phyloP scores from a whole-genome alignment of 2,888 invertebrate genomes.

The Agrochola macilenta region DNA sequence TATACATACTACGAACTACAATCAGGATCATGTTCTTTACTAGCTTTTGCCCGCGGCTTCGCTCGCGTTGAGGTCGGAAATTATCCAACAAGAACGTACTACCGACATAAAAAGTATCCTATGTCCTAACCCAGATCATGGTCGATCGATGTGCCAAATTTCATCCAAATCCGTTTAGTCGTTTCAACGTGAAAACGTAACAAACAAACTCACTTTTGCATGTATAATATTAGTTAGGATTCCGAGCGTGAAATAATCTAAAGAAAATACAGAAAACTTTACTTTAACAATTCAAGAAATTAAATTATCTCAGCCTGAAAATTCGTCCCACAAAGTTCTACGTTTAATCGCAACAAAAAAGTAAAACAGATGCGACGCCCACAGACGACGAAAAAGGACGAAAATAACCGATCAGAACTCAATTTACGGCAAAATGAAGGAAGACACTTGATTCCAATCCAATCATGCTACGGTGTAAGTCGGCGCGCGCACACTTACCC shows the following conservation, averaged over 20 bases:
- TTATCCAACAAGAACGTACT: too few relatives aligned
- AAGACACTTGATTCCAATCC: conserved; percentile 68
- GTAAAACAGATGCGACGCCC: conserved; percentile 52
- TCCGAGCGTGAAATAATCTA: not conserved
- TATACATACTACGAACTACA: too few relatives aligned
- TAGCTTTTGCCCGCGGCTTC: too few relatives aligned
- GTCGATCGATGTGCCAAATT: too few relatives aligned
- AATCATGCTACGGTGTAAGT: conserved; percentile 63
- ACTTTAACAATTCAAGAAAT: conserved; percentile 8
- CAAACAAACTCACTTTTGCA: too few relatives aligned
- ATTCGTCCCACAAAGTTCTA: not conserved
- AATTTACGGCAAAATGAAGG: conserved; percentile 67
- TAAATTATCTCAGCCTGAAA: not conserved
- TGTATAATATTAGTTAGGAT: too few relatives aligned
- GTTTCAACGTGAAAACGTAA: too few relatives aligned
- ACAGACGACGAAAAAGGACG: conserved; percentile 35
- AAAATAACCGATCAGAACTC: conserved; percentile 57
- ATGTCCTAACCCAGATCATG: too few relatives aligned
- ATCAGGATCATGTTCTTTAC: not conserved
- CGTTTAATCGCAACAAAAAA: conserved; percentile 37
- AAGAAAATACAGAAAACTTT: not conserved
- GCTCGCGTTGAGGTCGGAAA: too few relatives aligned
- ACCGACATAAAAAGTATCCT: too few relatives aligned
- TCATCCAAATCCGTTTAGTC: too few relatives aligned
- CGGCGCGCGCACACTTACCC: conserved; percentile 54